A percentile compares a stretch with the other conserved stretches of the same genome.
Evolutionary conservation across 2,797 vertebrate genomes (phyloP).

Genomic region (Pseudochromis fuscus): DNA sequence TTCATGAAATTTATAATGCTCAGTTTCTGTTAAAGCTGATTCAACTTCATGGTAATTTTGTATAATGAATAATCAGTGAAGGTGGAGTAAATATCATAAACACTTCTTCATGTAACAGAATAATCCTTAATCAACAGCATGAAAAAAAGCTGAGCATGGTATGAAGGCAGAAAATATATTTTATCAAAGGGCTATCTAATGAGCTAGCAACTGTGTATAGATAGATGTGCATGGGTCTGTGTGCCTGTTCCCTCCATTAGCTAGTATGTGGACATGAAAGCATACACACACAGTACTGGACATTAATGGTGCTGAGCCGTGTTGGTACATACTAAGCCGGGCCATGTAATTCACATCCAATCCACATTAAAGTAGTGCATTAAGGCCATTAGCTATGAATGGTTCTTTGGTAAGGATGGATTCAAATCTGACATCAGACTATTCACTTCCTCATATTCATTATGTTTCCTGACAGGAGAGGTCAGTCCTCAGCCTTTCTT

Average conservation of each 20-base stretch:
- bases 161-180: too few relatives aligned
- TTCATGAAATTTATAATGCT: not conserved
- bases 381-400: constrained; percentile 42
- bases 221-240: not conserved
- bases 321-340: constrained; percentile 23
- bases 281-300: not conserved
- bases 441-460: constrained; percentile 34
- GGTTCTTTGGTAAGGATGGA: not conserved
- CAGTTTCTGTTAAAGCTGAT: constrained; percentile 8
- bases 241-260: not conserved
- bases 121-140: too few relatives aligned
- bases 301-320: constrained; percentile 14
- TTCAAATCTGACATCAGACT: constrained; percentile 30
- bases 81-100: not conserved
- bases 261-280: not conserved
- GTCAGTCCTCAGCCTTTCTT: constrained; percentile 21
- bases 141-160: too few relatives aligned
- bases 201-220: not conserved
- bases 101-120: not conserved
- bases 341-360: constrained; percentile 6
- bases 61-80: constrained; percentile 5
- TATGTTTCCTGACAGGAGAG: constrained; percentile 35
- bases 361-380: constrained; percentile 21
- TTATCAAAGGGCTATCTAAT: not conserved
- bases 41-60: constrained; percentile 12